Evolutionary conservation across 2,797 vertebrate genomes (phyloP).

Genomic region (Melanotaenia pygmaea): DNA sequence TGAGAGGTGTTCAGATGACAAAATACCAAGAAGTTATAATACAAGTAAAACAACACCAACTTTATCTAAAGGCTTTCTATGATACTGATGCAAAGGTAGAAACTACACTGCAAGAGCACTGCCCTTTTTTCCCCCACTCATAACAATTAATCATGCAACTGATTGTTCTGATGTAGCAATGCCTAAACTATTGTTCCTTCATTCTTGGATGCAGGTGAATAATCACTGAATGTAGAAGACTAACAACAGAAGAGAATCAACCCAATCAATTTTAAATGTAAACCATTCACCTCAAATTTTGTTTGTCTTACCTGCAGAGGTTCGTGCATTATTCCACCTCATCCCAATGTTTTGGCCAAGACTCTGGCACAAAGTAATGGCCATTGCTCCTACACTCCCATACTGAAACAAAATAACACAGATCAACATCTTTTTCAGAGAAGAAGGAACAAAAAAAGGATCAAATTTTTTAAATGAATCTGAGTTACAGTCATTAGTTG

Average conservation of each 20-base stretch:
- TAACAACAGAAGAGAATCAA: slow-evolving; percentile 59
- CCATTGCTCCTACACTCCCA: slow-evolving; percentile 90
- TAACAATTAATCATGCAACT: slow-evolving; percentile 58
- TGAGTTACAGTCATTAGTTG: background rate
- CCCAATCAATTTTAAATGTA: background rate
- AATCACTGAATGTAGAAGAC: slow-evolving; percentile 59
- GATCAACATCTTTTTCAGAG: background rate
- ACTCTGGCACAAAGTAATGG: slow-evolving; percentile 91
- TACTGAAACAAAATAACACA: slow-evolving; percentile 78
- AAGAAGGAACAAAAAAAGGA: background rate
- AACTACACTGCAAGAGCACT: background rate
- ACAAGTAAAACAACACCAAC: background rate
- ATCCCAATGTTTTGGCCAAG: slow-evolving; percentile 95
- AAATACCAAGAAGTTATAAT: background rate
- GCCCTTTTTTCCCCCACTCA: slow-evolving; percentile 35
- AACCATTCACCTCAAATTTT: slow-evolving; percentile 1
- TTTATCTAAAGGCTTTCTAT: background rate
- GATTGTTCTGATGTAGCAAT: slow-evolving; percentile 45
- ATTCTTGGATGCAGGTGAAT: slow-evolving; percentile 55
- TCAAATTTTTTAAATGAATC: background rate
- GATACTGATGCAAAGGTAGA: background rate
- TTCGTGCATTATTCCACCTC: slow-evolving; percentile 93
- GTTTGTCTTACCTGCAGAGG: slow-evolving; percentile 84
- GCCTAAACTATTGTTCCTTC: slow-evolving; percentile 22
- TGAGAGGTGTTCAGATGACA: background rate